Conservation (phyloP, 2,113 vertebrate species). For the Lasiurus borealis region DNA sequence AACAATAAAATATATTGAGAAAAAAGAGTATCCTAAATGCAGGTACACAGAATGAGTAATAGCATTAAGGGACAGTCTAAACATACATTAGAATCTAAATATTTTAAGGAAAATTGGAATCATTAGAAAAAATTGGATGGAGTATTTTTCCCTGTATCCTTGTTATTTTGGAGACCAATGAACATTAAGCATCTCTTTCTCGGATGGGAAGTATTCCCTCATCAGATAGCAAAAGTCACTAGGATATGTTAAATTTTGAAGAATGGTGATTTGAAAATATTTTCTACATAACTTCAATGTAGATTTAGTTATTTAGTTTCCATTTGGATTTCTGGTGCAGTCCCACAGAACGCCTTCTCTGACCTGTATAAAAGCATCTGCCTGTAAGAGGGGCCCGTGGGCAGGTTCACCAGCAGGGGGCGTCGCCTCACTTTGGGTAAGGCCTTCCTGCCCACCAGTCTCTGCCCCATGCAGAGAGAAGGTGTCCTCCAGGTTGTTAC, state of each 20-base stretch:
- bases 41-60: constrained; percentile 29
- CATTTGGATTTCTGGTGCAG: background rate
- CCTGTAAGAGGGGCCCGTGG: too few relatives aligned
- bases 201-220: background rate
- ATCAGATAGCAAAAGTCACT: constrained; percentile 51
- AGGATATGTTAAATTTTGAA: constrained; percentile 12
- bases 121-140: background rate
- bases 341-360: background rate
- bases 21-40: constrained; percentile 80
- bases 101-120: constrained; percentile 43
- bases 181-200: constrained; percentile 1
- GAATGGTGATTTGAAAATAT: background rate
- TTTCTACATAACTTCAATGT: background rate
- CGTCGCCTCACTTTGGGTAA: background rate
- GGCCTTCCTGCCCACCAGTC: background rate
- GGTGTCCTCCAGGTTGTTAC: background rate
- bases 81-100: constrained; percentile 29
- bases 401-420: background rate
- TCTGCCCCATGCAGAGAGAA: background rate
- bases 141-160: background rate
- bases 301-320: background rate
- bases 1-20: too few relatives aligned
- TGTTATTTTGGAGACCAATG: constrained; percentile 45
- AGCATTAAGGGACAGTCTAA: background rate
- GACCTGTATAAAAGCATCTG: background rate